A percentile compares a stretch with the other conserved stretches of the same genome.
phyloP scores from a whole-genome alignment of 2,888 invertebrate genomes.

The Apantesis nais region DNA sequence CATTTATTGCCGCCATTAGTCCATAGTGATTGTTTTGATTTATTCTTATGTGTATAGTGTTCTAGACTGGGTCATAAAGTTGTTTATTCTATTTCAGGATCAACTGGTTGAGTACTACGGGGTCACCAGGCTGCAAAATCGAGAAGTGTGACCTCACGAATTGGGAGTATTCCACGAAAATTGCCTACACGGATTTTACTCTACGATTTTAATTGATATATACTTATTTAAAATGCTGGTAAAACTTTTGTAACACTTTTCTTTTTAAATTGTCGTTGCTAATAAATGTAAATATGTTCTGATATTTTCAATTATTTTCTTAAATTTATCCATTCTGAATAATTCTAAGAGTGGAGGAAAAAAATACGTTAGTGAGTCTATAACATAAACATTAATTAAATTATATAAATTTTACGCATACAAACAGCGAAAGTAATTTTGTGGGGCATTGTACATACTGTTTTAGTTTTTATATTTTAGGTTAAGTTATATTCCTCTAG shows the following conservation, averaged over 20 bases:
- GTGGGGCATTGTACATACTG: too few relatives aligned
- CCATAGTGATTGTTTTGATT: too few relatives aligned
- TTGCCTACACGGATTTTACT: slow-evolving; percentile 90
- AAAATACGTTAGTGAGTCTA: too few relatives aligned
- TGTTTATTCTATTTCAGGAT: slow-evolving; percentile 89
- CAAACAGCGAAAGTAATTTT: too few relatives aligned
- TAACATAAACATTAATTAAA: too few relatives aligned
- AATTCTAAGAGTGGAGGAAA: too few relatives aligned
- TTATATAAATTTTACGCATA: too few relatives aligned
- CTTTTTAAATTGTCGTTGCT: slow-evolving; percentile 18
- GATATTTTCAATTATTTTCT: not conserved
- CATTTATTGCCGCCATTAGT: too few relatives aligned
- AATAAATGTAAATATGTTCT: slow-evolving; percentile 27
- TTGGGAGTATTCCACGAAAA: slow-evolving; percentile 89
- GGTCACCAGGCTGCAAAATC: slow-evolving; percentile 94
- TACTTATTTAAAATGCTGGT: slow-evolving; percentile 15
- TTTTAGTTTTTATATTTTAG: too few relatives aligned
- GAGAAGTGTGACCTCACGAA: slow-evolving; percentile 93
- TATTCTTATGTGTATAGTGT: too few relatives aligned
- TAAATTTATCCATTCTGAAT: not conserved
- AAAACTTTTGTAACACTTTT: slow-evolving; percentile 20
- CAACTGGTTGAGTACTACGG: slow-evolving; percentile 92
- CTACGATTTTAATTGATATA: slow-evolving; percentile 89
- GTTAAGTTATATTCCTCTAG: too few relatives aligned
- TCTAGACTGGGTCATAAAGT: too few relatives aligned